Conservation (phyloP, 2,113 vertebrate species). For the Drymodes brunneopygia region DNA sequence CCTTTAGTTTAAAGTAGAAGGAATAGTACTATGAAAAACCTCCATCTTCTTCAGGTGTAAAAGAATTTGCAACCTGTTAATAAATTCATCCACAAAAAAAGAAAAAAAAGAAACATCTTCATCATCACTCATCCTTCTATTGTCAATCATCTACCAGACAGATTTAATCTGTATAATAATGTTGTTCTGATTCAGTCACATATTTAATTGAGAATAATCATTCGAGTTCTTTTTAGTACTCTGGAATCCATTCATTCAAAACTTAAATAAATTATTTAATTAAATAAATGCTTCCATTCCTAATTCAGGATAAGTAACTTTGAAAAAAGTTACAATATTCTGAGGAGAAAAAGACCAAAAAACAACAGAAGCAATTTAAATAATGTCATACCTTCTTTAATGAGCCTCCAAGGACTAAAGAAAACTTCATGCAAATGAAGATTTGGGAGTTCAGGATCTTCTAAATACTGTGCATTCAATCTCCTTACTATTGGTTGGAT, state of each 20-base stretch:
- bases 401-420: conserved; percentile 91
- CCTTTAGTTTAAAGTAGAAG: background rate
- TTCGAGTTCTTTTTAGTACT: background rate
- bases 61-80: background rate
- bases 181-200: background rate
- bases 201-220: background rate
- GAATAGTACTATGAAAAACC: background rate
- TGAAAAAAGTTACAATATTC: background rate
- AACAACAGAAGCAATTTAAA: background rate
- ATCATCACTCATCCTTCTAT: background rate
- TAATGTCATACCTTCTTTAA: conserved; percentile 83
- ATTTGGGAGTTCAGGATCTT: conserved; percentile 71
- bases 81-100: background rate
- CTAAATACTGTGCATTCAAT: conserved; percentile 80
- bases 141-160: background rate
- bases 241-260: background rate
- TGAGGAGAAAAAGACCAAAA: background rate
- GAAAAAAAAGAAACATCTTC: background rate
- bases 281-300: background rate
- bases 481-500: conserved; percentile 77
- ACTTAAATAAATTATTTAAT: background rate
- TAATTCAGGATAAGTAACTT: background rate
- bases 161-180: background rate
- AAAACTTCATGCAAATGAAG: conserved; percentile 82
- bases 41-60: background rate